Conservation (phyloP, 2,888 invertebrate genomes). For the Achlya flavicornis region DNA sequence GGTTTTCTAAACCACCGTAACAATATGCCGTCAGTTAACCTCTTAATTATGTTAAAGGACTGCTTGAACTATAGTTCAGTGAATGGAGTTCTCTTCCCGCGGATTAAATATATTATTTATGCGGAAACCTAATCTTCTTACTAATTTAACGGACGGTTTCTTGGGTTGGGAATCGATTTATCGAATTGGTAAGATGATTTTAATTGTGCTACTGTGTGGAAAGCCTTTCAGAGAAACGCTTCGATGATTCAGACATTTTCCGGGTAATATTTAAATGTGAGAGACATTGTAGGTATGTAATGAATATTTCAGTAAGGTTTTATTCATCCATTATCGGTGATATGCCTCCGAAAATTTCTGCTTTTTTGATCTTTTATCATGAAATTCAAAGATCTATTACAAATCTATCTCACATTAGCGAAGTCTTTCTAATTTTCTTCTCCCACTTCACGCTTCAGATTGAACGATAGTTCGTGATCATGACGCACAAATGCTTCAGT, state of each 20-base stretch:
- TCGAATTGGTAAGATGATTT: slow-evolving; percentile 5
- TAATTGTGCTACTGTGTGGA: slow-evolving; percentile 6
- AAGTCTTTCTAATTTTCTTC: background rate
- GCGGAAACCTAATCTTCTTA: slow-evolving; percentile 54
- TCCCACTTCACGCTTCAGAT: background rate
- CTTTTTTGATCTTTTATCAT: background rate
- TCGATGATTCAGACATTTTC: background rate
- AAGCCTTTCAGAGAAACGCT: background rate
- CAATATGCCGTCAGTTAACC: background rate
- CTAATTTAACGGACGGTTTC: slow-evolving; percentile 53
- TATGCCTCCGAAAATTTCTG: background rate
- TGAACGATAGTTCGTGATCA: background rate
- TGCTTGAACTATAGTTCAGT: slow-evolving; percentile 18
- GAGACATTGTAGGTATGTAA: background rate
- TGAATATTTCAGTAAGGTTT: slow-evolving; percentile 6
- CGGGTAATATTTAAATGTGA: background rate
- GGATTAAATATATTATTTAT: slow-evolving; percentile 45
- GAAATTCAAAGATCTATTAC: too few relatives aligned
- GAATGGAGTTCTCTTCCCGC: slow-evolving; percentile 41
- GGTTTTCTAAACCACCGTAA: background rate
- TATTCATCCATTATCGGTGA: background rate
- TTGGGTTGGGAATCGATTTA: slow-evolving; percentile 34
- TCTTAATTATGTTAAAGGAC: slow-evolving; percentile 20
- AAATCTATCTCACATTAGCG: too few relatives aligned
- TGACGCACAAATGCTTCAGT: slow-evolving; percentile 10